phyloP scores from a whole-genome alignment of 1,140 invertebrate genomes.

The Trachymyrmex septentrionalis region DNA sequence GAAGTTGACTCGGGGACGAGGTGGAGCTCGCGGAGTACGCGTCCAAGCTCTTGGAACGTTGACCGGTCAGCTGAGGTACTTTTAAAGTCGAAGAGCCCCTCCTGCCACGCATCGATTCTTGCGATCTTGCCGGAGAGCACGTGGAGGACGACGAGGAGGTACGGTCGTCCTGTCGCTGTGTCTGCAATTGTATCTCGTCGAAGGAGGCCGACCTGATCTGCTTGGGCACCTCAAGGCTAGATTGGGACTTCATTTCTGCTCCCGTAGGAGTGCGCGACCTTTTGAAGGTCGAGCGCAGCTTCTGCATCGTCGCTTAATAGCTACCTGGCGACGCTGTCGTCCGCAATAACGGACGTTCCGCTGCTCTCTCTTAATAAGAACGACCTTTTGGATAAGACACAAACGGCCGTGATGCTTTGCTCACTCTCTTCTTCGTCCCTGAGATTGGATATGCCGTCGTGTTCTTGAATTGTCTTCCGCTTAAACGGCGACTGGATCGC shows the following conservation, averaged over 20 bases:
- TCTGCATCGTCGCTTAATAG: constrained; percentile 89
- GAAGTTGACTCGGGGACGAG: constrained; percentile 81
- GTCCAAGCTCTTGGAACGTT: constrained; percentile 92
- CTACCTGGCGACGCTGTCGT: constrained; percentile 70
- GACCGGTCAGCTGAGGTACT: constrained; percentile 89
- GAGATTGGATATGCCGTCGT: constrained; percentile 14
- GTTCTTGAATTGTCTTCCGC: constrained; percentile 60
- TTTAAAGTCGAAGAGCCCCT: constrained; percentile 86
- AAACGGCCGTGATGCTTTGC: constrained; percentile 45
- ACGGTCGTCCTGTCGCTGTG: constrained; percentile 87
- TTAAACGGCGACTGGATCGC: background rate
- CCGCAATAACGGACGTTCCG: background rate
- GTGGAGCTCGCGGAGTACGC: constrained; percentile 89
- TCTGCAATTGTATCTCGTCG: constrained; percentile 94
- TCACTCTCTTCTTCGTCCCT: constrained; percentile 72
- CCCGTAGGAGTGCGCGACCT: constrained; percentile 94
- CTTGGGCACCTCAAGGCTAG: constrained; percentile 95
- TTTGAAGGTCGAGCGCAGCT: constrained; percentile 94
- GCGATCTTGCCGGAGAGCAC: constrained; percentile 82
- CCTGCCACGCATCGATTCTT: constrained; percentile 80
- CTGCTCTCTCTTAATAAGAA: background rate
- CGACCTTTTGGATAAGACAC: background rate
- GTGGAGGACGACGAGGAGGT: constrained; percentile 82
- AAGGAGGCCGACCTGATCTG: constrained; percentile 94
- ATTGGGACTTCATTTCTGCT: constrained; percentile 95